Percentiles rank a stretch among this genome's conserved stretches.
Evolutionary conservation across 2,797 vertebrate genomes (phyloP).

Genomic region (Melanogrammus aeglefinus): DNA sequence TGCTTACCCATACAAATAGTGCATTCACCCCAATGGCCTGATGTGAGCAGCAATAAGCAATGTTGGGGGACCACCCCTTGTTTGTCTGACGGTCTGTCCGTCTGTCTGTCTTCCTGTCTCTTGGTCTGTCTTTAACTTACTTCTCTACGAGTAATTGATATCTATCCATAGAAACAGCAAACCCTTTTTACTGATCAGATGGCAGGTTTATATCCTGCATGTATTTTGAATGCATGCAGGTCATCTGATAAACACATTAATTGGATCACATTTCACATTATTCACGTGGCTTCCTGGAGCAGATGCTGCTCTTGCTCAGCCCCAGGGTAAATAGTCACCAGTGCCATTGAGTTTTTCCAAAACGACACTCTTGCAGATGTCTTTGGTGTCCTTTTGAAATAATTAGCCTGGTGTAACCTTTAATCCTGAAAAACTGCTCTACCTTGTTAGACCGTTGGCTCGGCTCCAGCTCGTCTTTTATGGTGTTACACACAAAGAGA

Average conservation of each 20-base stretch:
- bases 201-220: not conserved
- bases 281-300: not conserved
- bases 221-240: not conserved
- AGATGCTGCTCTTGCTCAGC: not conserved
- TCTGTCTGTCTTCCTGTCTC: conserved; percentile 2
- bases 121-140: not conserved
- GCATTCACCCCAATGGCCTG: conserved; percentile 66
- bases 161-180: too few species aligned
- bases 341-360: conserved; percentile 34
- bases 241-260: not conserved
- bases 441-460: conserved; percentile 46
- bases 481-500: conserved; percentile 61
- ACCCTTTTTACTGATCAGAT: not conserved
- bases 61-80: conserved; percentile 65
- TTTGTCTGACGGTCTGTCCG: conserved; percentile 26
- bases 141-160: not conserved
- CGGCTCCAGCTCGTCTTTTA: conserved; percentile 63
- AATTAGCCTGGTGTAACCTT: conserved; percentile 68
- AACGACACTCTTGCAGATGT: conserved; percentile 43
- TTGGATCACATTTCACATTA: not conserved
- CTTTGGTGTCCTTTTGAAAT: conserved; percentile 59
- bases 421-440: conserved; percentile 59
- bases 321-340: not conserved
- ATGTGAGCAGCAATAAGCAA: conserved; percentile 39
- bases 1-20: conserved; percentile 61